Conservation (phyloP, 2,797 vertebrate species). For the Acomys russatus region DNA sequence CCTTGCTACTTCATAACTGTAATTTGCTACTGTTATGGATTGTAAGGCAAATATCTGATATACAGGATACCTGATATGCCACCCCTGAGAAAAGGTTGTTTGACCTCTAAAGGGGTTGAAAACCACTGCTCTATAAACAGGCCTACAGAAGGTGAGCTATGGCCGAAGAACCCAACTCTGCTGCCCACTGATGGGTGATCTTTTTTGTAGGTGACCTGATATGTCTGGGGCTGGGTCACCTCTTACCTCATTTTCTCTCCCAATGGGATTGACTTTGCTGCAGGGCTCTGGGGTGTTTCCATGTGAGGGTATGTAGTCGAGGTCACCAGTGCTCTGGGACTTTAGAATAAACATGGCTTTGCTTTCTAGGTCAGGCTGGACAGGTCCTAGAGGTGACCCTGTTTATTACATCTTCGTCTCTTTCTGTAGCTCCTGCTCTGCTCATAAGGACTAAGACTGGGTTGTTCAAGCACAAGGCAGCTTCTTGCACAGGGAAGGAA, state of each 20-base stretch:
- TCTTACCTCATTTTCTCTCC: background rate
- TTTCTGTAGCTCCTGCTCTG: background rate
- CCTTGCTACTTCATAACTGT: background rate
- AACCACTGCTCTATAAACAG: background rate
- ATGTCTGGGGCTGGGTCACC: background rate
- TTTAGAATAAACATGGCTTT: background rate
- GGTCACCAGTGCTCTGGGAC: fast-evolving
- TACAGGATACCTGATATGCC: background rate
- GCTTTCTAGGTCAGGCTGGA: fast-evolving
- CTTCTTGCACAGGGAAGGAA: fast-evolving
- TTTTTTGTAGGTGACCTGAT: fast-evolving
- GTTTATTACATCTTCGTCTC: fast-evolving
- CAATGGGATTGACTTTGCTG: background rate
- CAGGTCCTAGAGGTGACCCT: background rate
- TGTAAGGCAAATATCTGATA: background rate
- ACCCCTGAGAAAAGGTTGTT: background rate
- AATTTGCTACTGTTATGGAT: background rate
- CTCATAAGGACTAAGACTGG: fast-evolving
- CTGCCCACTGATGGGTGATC: fast-evolving
- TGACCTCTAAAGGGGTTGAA: background rate
- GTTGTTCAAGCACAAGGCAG: background rate
- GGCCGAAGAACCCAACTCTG: background rate
- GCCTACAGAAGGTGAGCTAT: fast-evolving
- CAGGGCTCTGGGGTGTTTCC: background rate
- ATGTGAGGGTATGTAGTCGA: fast-evolving